Conservation (phyloP, 2,113 vertebrate genomes). For the Hemichromis elongatus region DNA sequence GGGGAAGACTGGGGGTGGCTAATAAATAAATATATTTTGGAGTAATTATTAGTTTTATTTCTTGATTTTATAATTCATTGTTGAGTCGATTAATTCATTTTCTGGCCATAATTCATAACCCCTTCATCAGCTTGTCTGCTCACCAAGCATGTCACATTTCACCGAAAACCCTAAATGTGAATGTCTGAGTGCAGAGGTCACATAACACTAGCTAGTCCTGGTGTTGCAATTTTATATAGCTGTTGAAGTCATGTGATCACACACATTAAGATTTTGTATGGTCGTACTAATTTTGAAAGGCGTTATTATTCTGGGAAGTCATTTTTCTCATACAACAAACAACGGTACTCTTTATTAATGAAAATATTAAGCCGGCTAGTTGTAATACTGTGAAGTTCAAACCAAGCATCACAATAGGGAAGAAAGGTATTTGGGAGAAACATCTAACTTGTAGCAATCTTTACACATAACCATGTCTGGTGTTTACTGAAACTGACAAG, state of each 20-base stretch:
- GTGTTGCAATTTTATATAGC: background rate
- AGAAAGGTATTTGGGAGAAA: no score
- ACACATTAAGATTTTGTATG: background rate
- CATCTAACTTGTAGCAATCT: no score
- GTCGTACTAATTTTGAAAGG: background rate
- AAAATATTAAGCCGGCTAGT: no score
- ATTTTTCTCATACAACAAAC: background rate
- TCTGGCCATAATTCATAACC: conserved; percentile 21
- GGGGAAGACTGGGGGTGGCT: background rate
- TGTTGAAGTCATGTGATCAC: background rate
- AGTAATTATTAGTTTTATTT: background rate
- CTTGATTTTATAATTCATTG: background rate
- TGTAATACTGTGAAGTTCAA: no score
- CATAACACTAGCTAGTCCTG: background rate
- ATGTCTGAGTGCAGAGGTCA: background rate
- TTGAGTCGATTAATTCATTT: background rate
- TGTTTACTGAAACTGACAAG: no score
- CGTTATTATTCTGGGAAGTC: background rate
- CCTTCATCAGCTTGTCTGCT: background rate
- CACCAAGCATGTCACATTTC: background rate
- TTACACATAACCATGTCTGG: no score
- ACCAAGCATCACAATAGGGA: no score
- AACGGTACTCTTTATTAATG: background rate
- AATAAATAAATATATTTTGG: background rate
- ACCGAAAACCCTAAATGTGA: background rate